These are phyloP conservation scores for Callipepla squamata DNA, from an alignment of 2,113 vertebrate genomes.

Conservation along the genomic window DNA sequence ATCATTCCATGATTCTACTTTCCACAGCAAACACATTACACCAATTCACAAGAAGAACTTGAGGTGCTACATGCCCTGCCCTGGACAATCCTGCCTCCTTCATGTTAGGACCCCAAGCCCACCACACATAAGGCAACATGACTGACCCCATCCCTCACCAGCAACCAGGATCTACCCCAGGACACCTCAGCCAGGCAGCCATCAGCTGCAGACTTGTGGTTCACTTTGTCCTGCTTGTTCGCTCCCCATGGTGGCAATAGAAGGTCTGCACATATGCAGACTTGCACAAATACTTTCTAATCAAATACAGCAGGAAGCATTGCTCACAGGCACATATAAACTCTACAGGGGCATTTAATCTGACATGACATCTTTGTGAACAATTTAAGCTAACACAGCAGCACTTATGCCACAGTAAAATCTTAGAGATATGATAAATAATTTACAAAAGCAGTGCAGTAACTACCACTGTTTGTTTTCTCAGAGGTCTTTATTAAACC, in stretches of 20 bases:
- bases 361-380: constrained; percentile 17
- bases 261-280: background rate
- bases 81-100: background rate
- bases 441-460: constrained; percentile 43
- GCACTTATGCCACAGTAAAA: background rate
- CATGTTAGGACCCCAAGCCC: background rate
- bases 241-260: background rate
- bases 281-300: background rate
- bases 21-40: fast-evolving
- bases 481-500: constrained; percentile 63
- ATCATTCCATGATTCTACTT: background rate
- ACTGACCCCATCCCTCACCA: background rate
- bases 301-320: background rate
- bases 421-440: constrained; percentile 56
- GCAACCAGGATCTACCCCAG: fast-evolving
- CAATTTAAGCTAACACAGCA: constrained; percentile 44
- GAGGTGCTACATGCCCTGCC: background rate
- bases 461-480: constrained; percentile 59
- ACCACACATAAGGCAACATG: fast-evolving
- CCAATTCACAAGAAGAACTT: fast-evolving
- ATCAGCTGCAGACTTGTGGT: fast-evolving
- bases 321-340: background rate
- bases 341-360: constrained; percentile 10
- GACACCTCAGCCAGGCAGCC: background rate
- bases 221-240: background rate